Evolutionary conservation across 1,140 invertebrate genomes (phyloP).

Genomic region (Notospermus geniculatus): DNA sequence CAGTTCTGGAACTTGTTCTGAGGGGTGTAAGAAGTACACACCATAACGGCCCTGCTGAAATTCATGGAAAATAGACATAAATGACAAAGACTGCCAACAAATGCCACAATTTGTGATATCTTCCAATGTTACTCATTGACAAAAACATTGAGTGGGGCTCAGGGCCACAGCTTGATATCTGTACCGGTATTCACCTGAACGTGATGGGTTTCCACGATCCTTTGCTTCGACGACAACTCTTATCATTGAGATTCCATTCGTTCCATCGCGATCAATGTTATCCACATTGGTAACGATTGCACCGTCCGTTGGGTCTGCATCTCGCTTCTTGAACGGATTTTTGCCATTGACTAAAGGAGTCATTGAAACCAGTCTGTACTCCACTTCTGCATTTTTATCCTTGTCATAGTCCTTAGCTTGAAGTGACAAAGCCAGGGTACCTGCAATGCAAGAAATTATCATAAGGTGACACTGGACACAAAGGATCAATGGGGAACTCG

Average conservation of each 20-base stretch:
- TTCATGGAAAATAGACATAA: no score
- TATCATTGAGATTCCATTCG: not conserved
- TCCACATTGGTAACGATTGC: not conserved
- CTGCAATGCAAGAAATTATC: not conserved
- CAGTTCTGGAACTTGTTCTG: no score
- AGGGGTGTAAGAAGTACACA: no score
- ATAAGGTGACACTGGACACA: not conserved
- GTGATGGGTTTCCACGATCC: slow-evolving; percentile 3
- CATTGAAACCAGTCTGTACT: not conserved
- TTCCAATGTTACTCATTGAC: no score
- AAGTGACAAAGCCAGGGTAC: not conserved
- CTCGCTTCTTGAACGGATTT: not conserved
- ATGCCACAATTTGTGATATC: no score
- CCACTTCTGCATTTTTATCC: not conserved
- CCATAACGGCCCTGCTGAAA: no score
- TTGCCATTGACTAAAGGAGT: not conserved
- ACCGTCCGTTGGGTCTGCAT: not conserved
- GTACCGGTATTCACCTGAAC: not conserved
- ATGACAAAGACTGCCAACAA: no score
- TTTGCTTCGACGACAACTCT: not conserved
- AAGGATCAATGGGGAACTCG: no score
- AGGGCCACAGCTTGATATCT: no score
- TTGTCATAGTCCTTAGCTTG: not conserved
- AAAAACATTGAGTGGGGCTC: no score
- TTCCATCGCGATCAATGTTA: not conserved